Conservation (phyloP, 1,140 invertebrate genomes). For the Diachasma alloeum region DNA sequence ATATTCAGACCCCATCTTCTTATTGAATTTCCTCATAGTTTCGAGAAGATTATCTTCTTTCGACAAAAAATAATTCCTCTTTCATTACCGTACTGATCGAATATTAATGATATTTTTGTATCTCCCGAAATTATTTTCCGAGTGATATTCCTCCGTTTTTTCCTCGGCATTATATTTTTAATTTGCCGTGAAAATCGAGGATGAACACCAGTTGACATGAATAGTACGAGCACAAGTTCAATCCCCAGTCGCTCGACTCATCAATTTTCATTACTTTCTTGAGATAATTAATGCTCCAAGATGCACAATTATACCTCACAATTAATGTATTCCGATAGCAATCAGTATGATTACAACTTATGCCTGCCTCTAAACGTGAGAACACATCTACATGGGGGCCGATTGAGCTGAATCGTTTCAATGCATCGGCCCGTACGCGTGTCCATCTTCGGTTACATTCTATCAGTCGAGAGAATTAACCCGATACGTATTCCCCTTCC, state of each 20-base stretch:
- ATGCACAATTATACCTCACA: not conserved
- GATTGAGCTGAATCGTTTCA: not conserved
- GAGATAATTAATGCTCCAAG: not conserved
- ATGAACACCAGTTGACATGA: too few relatives aligned
- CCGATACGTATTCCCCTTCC: constrained; percentile 1
- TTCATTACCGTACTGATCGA: too few relatives aligned
- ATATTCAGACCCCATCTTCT: too few relatives aligned
- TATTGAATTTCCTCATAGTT: too few relatives aligned
- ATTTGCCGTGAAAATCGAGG: too few relatives aligned
- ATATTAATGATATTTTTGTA: too few relatives aligned
- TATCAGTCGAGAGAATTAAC: not conserved
- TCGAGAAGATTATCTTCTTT: too few relatives aligned
- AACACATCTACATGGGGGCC: not conserved
- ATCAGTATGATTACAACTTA: not conserved
- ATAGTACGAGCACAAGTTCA: too few relatives aligned
- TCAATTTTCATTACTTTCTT: not conserved
- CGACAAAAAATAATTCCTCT: too few relatives aligned
- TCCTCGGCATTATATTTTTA: too few relatives aligned
- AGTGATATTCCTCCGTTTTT: too few relatives aligned
- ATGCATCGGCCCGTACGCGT: not conserved
- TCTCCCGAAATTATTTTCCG: too few relatives aligned
- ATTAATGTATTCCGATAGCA: not conserved
- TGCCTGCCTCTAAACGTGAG: not conserved
- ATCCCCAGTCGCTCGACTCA: not conserved
- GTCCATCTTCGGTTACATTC: not conserved